phyloP scores from a whole-genome alignment of 2,113 vertebrate species.

The Rhinoderma darwinii region DNA sequence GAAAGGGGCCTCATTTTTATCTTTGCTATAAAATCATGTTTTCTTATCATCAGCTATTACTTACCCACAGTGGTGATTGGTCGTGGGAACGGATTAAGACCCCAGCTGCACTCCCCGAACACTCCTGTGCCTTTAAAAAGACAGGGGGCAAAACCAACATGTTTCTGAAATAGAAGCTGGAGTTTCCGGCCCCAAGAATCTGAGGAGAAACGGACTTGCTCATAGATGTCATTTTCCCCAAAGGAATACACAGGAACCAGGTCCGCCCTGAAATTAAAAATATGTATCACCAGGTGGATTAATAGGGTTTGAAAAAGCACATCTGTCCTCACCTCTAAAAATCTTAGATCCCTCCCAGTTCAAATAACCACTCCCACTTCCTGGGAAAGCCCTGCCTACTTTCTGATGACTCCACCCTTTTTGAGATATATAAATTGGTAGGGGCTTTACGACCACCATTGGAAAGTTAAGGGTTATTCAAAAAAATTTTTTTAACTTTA shows the following conservation, averaged over 20 bases:
- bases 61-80: constrained; percentile 82
- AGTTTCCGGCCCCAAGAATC: constrained; percentile 68
- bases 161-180: constrained; percentile 75
- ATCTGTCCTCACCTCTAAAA: not conserved
- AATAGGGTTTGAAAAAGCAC: not conserved
- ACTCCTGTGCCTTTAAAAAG: constrained; percentile 73
- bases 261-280: constrained; percentile 72
- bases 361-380: not conserved
- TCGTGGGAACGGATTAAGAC: constrained; percentile 71
- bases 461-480: too few relatives aligned
- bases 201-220: constrained; percentile 69
- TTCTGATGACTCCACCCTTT: not conserved
- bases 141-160: constrained; percentile 77
- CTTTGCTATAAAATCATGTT: too few relatives aligned
- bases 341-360: not conserved
- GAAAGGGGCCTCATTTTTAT: not conserved
- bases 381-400: not conserved
- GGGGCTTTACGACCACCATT: too few relatives aligned
- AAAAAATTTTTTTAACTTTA: too few relatives aligned
- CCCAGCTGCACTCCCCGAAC: constrained; percentile 61
- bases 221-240: constrained; percentile 82
- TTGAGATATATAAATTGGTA: too few relatives aligned
- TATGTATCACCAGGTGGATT: not conserved
- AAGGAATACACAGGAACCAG: constrained; percentile 82
- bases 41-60: constrained; percentile 57